Percentiles rank a stretch among this genome's conserved stretches.
These are phyloP conservation scores for Achlya flavicornis DNA, from an alignment of 2,888 invertebrate genomes.

Conservation along the genomic window DNA sequence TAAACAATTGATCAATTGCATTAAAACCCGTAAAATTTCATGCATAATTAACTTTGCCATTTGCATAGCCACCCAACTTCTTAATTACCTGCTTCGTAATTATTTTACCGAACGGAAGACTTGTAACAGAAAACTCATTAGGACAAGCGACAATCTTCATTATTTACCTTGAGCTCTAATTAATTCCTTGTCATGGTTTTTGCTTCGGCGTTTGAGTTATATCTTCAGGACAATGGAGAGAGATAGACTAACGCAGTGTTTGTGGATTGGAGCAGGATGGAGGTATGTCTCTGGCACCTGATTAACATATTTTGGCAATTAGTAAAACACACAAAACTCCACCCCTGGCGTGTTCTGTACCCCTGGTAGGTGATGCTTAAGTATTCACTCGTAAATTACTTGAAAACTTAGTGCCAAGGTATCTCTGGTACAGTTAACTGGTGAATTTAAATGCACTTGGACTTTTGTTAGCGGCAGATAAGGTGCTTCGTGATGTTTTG, in stretches of 20 bases:
- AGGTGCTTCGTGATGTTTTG: slow-evolving; percentile 50
- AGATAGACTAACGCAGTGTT: slow-evolving; percentile 42
- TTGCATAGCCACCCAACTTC: slow-evolving; percentile 62
- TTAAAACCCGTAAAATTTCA: slow-evolving; percentile 41
- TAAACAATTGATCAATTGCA: neutral
- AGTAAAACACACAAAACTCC: slow-evolving; percentile 86
- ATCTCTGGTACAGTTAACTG: slow-evolving; percentile 53
- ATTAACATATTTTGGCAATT: slow-evolving; percentile 86
- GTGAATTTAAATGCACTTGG: slow-evolving; percentile 76
- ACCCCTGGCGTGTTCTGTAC: slow-evolving; percentile 81
- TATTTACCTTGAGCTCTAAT: slow-evolving; percentile 83
- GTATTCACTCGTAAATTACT: slow-evolving; percentile 82
- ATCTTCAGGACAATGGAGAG: slow-evolving; percentile 62
- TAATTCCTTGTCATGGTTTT: slow-evolving; percentile 85
- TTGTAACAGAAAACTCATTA: slow-evolving; percentile 77
- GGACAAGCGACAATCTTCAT: slow-evolving; percentile 80
- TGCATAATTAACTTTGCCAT: slow-evolving; percentile 63
- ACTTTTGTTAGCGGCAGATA: slow-evolving; percentile 61
- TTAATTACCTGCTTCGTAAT: slow-evolving; percentile 79
- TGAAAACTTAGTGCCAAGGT: slow-evolving; percentile 80
- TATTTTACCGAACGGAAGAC: slow-evolving; percentile 57
- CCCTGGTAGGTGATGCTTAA: slow-evolving; percentile 82
- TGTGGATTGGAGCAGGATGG: slow-evolving; percentile 47
- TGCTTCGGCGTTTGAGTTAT: slow-evolving; percentile 81
- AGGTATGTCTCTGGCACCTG: slow-evolving; percentile 69